Evolutionary conservation across 2,113 vertebrate species (phyloP), one percentile per base, ranked within the genome.

Genomic region (Phoxinus phoxinus): DNA sequence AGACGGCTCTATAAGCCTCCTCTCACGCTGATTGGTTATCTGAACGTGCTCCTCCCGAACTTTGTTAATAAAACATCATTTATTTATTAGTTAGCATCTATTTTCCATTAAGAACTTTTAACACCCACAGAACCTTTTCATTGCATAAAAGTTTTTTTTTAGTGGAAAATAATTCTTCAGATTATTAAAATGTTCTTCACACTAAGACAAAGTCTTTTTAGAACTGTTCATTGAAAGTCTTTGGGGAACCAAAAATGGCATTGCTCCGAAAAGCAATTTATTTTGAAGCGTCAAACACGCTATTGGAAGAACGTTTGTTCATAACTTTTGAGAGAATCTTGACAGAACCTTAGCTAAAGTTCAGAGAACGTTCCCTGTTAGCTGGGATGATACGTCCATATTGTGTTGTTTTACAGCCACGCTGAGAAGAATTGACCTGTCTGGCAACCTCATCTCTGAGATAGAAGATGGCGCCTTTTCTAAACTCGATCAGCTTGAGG

Each of bases 391-490:
- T 7, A 2, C 1, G 6, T 27, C 17, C 15, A 23, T 71, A 44
- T 90, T 30, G 35, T 67, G 12, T 74, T 53, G n/a, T 75, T 81
- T 84, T 89, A 9, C 92, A 99, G 97, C 93, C 84, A 96, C 96
- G 59, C 90, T 99, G 91, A 96, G 88, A 93, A 95, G 95, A 93
- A 98, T 98, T 30, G 97, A 99, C 91, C 94, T 99, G 32, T 97
- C 93, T 81, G 96, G 96, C 89, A 99, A 99, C 86, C 88, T 94
- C 37, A 98, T 98, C 85, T 87, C 95, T 87, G 96, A 96, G 79
- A 97, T 99, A 90, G 97, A 99, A 87, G 97, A 98, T 0, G 95
- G 94, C 81, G 96, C 97, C 77, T 98, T 99, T 90, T 95, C 96
- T 86, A 96, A 96, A 88, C 95, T 99, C 51, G 81, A 90, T 61